phyloP scores from a whole-genome alignment of 2,888 invertebrate genomes.

The Fabriciana adippe region DNA sequence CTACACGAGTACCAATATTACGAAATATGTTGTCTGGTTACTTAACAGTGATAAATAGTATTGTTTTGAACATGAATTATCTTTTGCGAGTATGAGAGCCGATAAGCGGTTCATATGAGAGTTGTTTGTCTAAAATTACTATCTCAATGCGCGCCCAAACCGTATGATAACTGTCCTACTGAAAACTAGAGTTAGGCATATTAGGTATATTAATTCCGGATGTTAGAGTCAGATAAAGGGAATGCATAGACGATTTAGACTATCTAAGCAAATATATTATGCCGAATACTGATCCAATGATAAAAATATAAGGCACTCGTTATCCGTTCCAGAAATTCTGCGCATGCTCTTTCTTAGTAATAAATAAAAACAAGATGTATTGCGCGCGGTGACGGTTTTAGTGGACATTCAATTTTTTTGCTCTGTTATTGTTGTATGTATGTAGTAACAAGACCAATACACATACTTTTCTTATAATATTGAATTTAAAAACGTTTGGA shows the following conservation, averaged over 20 bases:
- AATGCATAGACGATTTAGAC: conserved; percentile 42
- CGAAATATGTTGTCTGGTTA: conserved; percentile 55
- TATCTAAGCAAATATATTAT: conserved; percentile 28
- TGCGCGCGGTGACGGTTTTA: conserved; percentile 28
- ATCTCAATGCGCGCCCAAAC: conserved; percentile 53
- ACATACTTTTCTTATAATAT: too few relatives aligned
- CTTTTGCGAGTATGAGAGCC: conserved; percentile 57
- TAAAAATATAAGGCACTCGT: conserved; percentile 32
- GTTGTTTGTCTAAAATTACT: conserved; percentile 64
- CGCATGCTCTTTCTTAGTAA: conserved; percentile 40
- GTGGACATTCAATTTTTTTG: conserved; percentile 34
- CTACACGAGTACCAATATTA: conserved; percentile 45
- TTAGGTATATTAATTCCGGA: conserved; percentile 62
- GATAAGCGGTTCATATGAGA: conserved; percentile 60
- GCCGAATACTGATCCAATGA: conserved; percentile 27
- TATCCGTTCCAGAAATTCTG: conserved; percentile 28
- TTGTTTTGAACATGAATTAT: conserved; percentile 63
- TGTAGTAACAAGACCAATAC: not conserved
- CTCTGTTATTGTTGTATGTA: conserved; percentile 30
- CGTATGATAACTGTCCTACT: conserved; percentile 23
- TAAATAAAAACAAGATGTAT: conserved; percentile 34
- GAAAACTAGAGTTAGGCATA: conserved; percentile 37
- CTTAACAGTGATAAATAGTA: conserved; percentile 56
- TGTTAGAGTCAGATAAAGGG: conserved; percentile 73
- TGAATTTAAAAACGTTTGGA: too few relatives aligned